phyloP scores from a whole-genome alignment of 2,888 invertebrate species.

The Camponotus fellah region DNA sequence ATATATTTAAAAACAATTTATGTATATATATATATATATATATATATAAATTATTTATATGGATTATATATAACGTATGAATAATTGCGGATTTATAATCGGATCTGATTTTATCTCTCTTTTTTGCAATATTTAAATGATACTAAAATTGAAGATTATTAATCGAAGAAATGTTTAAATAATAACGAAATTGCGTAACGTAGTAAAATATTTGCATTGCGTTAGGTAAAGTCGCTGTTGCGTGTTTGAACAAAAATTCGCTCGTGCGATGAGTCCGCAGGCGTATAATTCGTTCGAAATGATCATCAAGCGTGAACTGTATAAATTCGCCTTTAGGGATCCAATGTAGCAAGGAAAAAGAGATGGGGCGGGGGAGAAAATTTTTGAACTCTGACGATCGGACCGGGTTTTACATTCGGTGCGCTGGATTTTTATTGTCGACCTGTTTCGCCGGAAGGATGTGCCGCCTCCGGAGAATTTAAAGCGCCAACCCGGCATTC shows the following conservation, averaged over 20 bases:
- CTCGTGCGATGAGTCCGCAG: not conserved
- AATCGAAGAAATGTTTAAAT: too few relatives aligned
- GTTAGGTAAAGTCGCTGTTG: slow-evolving; percentile 13
- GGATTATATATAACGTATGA: not conserved
- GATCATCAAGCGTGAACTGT: slow-evolving; percentile 12
- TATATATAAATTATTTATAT: not conserved
- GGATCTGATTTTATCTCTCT: not conserved
- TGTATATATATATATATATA: too few relatives aligned
- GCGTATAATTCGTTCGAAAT: slow-evolving; percentile 25
- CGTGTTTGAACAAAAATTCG: slow-evolving; percentile 18
- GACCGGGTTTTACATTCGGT: slow-evolving; percentile 61
- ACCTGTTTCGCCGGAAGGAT: slow-evolving; percentile 55
- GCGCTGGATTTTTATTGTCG: slow-evolving; percentile 67
- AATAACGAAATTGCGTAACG: not conserved
- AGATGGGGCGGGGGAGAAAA: slow-evolving; percentile 3
- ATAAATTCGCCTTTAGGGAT: slow-evolving; percentile 14
- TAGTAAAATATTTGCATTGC: slow-evolving; percentile 35
- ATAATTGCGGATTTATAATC: slow-evolving; percentile 3
- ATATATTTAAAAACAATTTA: not conserved
- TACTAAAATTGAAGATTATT: not conserved
- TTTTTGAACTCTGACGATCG: slow-evolving; percentile 47
- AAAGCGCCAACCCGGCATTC: slow-evolving; percentile 64
- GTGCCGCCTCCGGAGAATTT: slow-evolving; percentile 61
- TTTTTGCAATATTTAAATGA: slow-evolving; percentile 29
- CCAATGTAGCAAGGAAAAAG: not conserved